Evolutionary conservation across 1,140 invertebrate species (phyloP), one percentile per base, ranked within the genome.

Genomic region (Zaprionus nigranus): DNA sequence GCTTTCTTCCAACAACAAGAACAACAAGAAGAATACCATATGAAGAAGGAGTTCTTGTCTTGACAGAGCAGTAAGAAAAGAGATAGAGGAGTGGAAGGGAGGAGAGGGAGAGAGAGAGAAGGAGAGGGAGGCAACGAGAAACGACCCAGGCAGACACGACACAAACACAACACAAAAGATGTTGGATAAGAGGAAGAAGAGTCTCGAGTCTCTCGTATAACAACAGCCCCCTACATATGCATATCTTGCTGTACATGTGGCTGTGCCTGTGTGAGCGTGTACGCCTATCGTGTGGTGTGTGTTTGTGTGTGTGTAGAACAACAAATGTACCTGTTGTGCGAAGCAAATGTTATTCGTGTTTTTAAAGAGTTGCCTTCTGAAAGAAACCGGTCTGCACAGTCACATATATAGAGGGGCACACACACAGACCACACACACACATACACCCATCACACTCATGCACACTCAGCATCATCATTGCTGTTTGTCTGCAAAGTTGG

Each of bases 271-370:
- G 77, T 62, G 46, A 17, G 20, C 22, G 22, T 36, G 34, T 53
- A 26, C 38, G 28, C 28, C 28, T 30, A 7, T 28, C n/a, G 17
- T 17, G 17, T 17, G 17, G 17, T 17, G 17, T 17, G 0, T 28
- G 1, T 30, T 7, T 49, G n/a, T 65, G 17, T 68, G 17, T 57
- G 24, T 43, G 12, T 38, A 53, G 53, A 56, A 78, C 69, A 77
- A 74, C 65, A 75, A 78, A 69, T 78, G 76, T 78, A 73, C 74
- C 70, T 75, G 75, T 81, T 81, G 75, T 78, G 62, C 65, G 69
- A 26, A 53, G 61, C 71, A 76, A 76, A 72, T 76, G 62, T 76
- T 76, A 72, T 76, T 72, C 74, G 72, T 72, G 69, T 62, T 62
- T 74, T 54, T 70, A 61, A 46, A 46, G 36, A 63, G 67, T 64